A percentile compares a stretch with the other conserved stretches of the same genome.
Conservation (phyloP, 2,113 vertebrate species). For the Struthidea cinerea region DNA sequence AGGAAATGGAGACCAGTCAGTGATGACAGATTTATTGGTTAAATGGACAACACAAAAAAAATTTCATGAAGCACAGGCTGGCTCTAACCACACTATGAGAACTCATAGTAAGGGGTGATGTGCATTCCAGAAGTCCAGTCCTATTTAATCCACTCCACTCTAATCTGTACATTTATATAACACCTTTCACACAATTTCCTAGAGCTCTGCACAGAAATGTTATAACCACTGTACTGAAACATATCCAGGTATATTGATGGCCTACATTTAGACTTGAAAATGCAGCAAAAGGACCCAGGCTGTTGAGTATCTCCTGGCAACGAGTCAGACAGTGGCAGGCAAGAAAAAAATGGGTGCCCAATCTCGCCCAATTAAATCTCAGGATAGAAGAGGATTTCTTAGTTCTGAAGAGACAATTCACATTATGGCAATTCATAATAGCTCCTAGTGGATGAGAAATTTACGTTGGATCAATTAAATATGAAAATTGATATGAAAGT, state of each 20-base stretch:
- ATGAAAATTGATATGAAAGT: neutral
- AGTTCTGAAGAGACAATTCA: neutral
- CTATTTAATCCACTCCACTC: slow-evolving; percentile 31
- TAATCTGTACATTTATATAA: slow-evolving; percentile 47
- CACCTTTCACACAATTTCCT: slow-evolving; percentile 21
- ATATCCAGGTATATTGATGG: neutral
- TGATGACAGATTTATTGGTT: slow-evolving; percentile 85
- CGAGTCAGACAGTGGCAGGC: neutral
- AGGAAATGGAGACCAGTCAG: slow-evolving; percentile 82
- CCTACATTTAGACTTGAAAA: neutral
- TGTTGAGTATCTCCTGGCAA: neutral
- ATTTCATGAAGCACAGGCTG: slow-evolving; percentile 54
- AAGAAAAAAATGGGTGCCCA: neutral
- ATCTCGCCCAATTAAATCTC: neutral
- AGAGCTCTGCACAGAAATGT: slow-evolving; percentile 18
- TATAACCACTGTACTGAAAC: slow-evolving; percentile 15
- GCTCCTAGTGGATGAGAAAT: neutral
- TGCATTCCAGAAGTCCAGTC: slow-evolving; percentile 60
- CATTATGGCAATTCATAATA: neutral
- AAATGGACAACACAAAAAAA: slow-evolving; percentile 76
- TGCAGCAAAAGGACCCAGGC: neutral
- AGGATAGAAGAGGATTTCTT: neutral
- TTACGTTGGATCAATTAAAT: neutral
- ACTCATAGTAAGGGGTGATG: slow-evolving; percentile 51
- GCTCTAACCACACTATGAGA: slow-evolving; percentile 61